These are phyloP conservation scores for Ecdyonurus torrentis DNA, from an alignment of 2,888 invertebrate species.

Conservation along the genomic window DNA sequence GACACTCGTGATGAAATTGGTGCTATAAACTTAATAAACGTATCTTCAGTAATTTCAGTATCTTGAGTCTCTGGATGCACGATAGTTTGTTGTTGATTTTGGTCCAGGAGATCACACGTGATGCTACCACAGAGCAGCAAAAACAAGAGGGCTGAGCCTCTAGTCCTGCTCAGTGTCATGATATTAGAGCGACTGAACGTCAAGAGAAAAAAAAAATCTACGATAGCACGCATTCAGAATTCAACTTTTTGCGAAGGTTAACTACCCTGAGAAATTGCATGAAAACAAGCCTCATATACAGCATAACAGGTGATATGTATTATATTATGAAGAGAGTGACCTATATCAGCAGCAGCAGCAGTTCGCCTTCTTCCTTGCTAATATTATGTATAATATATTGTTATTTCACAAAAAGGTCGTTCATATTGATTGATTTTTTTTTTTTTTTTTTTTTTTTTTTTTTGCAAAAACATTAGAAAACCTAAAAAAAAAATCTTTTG, in stretches of 20 bases:
- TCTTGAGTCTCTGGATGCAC: neutral
- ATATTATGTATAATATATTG: neutral
- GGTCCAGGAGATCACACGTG: neutral
- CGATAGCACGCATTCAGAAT: neutral
- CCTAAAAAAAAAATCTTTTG: too few relatives aligned
- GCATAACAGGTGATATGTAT: too few relatives aligned
- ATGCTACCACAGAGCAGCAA: too few relatives aligned
- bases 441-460: too few relatives aligned
- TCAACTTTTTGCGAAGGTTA: neutral
- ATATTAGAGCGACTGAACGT: too few relatives aligned
- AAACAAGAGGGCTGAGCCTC: neutral
- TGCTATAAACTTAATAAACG: conserved; percentile 4
- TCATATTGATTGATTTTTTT: too few relatives aligned
- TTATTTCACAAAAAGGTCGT: too few relatives aligned
- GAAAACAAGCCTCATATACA: neutral
- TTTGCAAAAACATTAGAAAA: too few relatives aligned
- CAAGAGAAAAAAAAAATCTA: too few relatives aligned
- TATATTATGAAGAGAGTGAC: neutral
- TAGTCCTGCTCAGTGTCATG: neutral
- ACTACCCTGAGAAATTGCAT: neutral
- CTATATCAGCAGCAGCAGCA: neutral
- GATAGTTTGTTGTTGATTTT: neutral
- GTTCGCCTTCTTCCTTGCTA: neutral
- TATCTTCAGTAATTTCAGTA: neutral
- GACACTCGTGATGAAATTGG: conserved; percentile 9